Conservation (phyloP, 2,113 vertebrate genomes). For the Sylvia atricapilla region DNA sequence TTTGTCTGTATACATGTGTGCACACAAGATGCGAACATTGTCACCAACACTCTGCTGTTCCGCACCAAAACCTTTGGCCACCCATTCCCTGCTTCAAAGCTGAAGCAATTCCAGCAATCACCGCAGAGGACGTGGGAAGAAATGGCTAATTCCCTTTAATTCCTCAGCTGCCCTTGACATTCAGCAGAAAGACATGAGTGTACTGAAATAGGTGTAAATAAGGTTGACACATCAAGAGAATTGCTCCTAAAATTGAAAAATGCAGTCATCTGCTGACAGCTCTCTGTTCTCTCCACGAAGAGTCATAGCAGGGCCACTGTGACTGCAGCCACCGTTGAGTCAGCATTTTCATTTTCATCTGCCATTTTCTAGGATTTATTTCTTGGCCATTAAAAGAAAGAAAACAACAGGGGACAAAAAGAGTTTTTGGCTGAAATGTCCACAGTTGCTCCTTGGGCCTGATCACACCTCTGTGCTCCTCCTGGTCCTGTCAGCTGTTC, state of each 20-base stretch:
- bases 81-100: background rate
- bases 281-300: background rate
- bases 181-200: background rate
- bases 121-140: background rate
- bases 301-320: background rate
- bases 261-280: background rate
- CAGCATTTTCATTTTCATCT: background rate
- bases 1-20: background rate
- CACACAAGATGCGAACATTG: accelerated
- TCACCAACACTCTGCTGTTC: background rate
- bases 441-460: background rate
- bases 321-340: background rate
- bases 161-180: slow-evolving; percentile 25
- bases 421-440: background rate
- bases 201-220: slow-evolving; percentile 33
- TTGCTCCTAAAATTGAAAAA: slow-evolving; percentile 29
- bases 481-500: background rate
- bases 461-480: background rate
- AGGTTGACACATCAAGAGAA: background rate
- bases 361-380: background rate
- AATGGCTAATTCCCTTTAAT: slow-evolving; percentile 6
- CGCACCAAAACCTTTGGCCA: background rate
- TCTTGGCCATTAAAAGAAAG: background rate
- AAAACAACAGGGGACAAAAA: background rate
- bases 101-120: background rate